A percentile compares a stretch with the other conserved stretches of the same genome.
phyloP scores from a whole-genome alignment of 2,888 invertebrate species.

The Athripsodes cinereus region DNA sequence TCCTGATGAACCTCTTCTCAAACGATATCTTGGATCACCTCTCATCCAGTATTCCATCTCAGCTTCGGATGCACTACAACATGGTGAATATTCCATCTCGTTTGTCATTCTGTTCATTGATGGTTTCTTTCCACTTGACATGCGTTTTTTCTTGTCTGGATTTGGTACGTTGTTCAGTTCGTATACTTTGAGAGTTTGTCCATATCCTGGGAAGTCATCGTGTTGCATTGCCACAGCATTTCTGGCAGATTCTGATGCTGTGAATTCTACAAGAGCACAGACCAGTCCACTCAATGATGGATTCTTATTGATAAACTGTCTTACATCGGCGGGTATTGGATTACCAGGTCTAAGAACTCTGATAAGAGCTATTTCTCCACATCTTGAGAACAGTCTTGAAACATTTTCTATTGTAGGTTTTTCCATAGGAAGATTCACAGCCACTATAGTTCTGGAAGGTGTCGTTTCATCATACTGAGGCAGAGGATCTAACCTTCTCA shows the following conservation, averaged over 20 bases:
- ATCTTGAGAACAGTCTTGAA: constrained; percentile 82
- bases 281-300: constrained; percentile 81
- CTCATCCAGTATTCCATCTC: constrained; percentile 46
- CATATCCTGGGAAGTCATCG: constrained; percentile 48
- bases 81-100: constrained; percentile 56
- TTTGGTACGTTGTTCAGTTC: constrained; percentile 68
- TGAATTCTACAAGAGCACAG: constrained; percentile 88
- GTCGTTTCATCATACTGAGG: constrained; percentile 90
- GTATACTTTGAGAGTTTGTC: constrained; percentile 59
- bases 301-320: constrained; percentile 85
- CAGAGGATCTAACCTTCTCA: constrained; percentile 76
- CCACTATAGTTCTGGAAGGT: constrained; percentile 86
- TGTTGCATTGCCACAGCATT: constrained; percentile 67
- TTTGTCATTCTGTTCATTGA: constrained; percentile 53
- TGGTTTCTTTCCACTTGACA: constrained; percentile 53
- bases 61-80: constrained; percentile 48
- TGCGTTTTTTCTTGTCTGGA: constrained; percentile 64
- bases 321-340: constrained; percentile 84
- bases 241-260: constrained; percentile 78
- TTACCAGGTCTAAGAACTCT: constrained; percentile 84
- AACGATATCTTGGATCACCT: constrained; percentile 36
- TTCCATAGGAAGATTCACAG: constrained; percentile 77
- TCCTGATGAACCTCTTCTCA: constrained; percentile 39
- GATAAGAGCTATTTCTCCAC: constrained; percentile 86
- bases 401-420: constrained; percentile 84